phyloP scores from a whole-genome alignment of 2,888 invertebrate genomes.

The Spisula solida region DNA sequence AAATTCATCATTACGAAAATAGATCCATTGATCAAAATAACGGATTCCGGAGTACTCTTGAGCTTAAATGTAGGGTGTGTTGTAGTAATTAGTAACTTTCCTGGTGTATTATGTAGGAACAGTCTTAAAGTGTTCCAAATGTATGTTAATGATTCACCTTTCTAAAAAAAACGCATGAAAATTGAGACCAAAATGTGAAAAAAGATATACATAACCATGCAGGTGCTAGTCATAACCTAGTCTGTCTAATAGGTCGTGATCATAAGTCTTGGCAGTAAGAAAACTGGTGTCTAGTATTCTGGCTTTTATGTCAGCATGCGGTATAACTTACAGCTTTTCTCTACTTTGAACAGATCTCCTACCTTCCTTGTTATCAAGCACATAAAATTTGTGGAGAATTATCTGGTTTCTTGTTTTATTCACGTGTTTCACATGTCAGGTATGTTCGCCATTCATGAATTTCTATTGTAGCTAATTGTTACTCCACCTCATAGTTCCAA shows the following conservation, averaged over 20 bases:
- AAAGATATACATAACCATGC: not conserved
- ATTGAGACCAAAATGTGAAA: slow-evolving; percentile 5
- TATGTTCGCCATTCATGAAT: not conserved
- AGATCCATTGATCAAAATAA: not conserved
- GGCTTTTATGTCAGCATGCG: not conserved
- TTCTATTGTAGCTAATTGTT: not conserved
- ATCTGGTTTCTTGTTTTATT: not conserved
- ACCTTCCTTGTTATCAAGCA: not conserved
- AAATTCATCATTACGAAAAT: slow-evolving; percentile 17
- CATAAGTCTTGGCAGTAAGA: not conserved
- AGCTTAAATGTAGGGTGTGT: not conserved
- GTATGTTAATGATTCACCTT: not conserved
- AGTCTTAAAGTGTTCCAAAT: slow-evolving; percentile 1
- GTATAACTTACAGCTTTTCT: not conserved
- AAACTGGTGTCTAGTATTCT: not conserved
- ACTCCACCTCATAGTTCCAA: not conserved
- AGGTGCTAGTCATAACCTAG: slow-evolving; percentile 3
- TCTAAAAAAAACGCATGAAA: not conserved
- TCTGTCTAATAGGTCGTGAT: not conserved
- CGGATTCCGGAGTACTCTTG: not conserved
- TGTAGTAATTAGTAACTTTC: not conserved
- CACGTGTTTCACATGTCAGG: not conserved
- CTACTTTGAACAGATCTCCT: not conserved
- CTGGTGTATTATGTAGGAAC: not conserved
- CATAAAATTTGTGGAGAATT: not conserved